Base-by-base conservation (phyloP, 2,797 vertebrate genomes). In the Gallinago nigripennis region DNA sequence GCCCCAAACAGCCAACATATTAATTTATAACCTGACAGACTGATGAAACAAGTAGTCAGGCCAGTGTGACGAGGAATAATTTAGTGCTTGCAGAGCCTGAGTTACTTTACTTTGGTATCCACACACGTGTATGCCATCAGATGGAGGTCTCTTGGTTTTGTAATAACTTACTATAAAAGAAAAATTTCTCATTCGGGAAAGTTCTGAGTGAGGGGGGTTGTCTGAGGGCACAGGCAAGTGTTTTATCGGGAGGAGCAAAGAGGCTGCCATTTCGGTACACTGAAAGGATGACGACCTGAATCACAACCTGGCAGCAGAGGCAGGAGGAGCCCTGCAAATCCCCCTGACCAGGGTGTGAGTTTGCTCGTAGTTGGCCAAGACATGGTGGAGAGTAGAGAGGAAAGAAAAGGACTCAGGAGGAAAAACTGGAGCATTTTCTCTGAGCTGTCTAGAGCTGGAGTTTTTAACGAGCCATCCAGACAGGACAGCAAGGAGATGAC, bases 311-410 rank as follows among this genome's bases (percentile, higher is more conserved):
- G 51, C 45, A 53, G 6, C 0, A 41, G 43, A 43, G 58, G 33
- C 31, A 3, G 5, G 54, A 54, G 39, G 27, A 66, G 58, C 68
- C 16, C 28, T 54, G 51, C 54, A 50, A 18, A 20, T 43, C 6
- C 41, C 50, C 51, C 65, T 0, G 17, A 0, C 4, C 0, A 0
- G 23, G 27, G 18, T 7, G 28, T 0, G 0, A 56, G n/a, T 57
- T 27, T 0, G 0, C 1, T 14, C 6, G 0, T 2, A 4, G 60
- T 15, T 16, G 12, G 53, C 25, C 5, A 16, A 60, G 57, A 7
- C 0, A 0, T 19, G 41, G 68, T 56, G 53, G 4, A 9, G 28
- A 54, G 39, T 2, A 31, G 82, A 77, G 69, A 56, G 64, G 51
- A 69, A 41, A 37, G 77, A n/a, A 45, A 21, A 66, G 39, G 61